A percentile compares a stretch with the other conserved stretches of the same genome.
These are phyloP conservation scores for Nesogale talazaci DNA, from an alignment of 2,113 vertebrate species.

Conservation along the genomic window DNA sequence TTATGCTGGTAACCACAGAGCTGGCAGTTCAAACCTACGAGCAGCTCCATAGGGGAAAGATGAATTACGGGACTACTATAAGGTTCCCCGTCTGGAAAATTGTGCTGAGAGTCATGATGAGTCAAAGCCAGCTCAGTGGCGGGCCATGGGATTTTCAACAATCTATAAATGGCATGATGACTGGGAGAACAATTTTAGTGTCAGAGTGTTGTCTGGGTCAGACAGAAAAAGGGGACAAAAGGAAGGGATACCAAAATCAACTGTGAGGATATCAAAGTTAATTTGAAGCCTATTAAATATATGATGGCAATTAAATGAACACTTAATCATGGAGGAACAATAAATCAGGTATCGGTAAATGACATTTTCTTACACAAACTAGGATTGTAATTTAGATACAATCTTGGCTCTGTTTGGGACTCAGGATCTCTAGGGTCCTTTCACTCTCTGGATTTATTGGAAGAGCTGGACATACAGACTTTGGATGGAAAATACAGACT, in stretches of 20 bases:
- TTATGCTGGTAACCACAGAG: too few species aligned
- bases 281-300: conserved; percentile 16
- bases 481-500: not conserved
- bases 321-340: not conserved
- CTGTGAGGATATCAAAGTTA: not conserved
- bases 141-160: too few species aligned
- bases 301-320: not conserved
- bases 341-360: not conserved
- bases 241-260: not conserved
- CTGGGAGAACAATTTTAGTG: not conserved
- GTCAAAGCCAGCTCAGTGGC: too few species aligned
- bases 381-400: not conserved
- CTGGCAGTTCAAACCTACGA: too few species aligned
- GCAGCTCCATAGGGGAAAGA: too few species aligned
- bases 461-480: not conserved
- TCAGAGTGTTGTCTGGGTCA: not conserved
- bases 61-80: too few species aligned
- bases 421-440: not conserved
- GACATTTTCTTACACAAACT: conserved; percentile 25
- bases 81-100: too few species aligned
- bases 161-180: not conserved
- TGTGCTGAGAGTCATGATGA: too few species aligned
- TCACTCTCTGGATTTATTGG: not conserved
- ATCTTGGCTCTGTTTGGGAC: not conserved
- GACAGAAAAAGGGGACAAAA: not conserved